phyloP scores from a whole-genome alignment of 2,888 invertebrate genomes.

The Nysson spinosus region DNA sequence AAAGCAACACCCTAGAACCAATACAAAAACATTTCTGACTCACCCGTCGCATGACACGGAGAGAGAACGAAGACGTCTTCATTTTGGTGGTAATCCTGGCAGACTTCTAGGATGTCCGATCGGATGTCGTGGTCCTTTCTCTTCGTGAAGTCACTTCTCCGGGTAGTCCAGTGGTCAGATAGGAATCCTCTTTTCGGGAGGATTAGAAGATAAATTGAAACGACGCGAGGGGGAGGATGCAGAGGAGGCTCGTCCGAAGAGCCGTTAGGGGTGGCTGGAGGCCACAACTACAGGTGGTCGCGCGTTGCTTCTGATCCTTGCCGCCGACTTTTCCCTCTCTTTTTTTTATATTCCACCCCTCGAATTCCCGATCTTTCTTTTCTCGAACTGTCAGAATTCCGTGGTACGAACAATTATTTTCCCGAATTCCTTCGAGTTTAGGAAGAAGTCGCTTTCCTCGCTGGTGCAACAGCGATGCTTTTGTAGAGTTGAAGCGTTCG shows the following conservation, averaged over 20 bases:
- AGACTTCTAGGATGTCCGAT: slow-evolving; percentile 24
- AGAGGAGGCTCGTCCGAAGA: slow-evolving; percentile 30
- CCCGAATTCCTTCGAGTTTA: too few species aligned
- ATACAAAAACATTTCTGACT: slow-evolving; percentile 74
- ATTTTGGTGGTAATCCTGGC: slow-evolving; percentile 78
- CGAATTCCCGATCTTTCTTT: slow-evolving; percentile 23
- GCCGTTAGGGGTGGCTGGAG: slow-evolving; percentile 50
- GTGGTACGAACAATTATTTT: too few species aligned
- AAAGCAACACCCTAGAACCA: too few species aligned
- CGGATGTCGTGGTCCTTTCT: slow-evolving; percentile 20
- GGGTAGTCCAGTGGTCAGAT: background rate
- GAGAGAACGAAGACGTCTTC: slow-evolving; percentile 88
- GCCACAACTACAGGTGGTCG: slow-evolving; percentile 74
- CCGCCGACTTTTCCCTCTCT: slow-evolving; percentile 45
- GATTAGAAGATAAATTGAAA: slow-evolving; percentile 4
- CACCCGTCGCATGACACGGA: slow-evolving; percentile 89
- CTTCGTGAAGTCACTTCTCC: too few species aligned
- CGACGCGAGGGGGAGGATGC: background rate
- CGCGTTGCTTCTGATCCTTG: slow-evolving; percentile 57
- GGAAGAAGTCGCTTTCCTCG: too few species aligned
- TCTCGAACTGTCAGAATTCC: too few species aligned
- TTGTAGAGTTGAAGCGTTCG: too few species aligned
- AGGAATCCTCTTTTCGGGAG: background rate
- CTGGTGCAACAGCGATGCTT: too few species aligned
- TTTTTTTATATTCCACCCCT: slow-evolving; percentile 1